Base-by-base conservation (phyloP, 1,140 invertebrate species). In the Pentalonia nigronervosa region DNA sequence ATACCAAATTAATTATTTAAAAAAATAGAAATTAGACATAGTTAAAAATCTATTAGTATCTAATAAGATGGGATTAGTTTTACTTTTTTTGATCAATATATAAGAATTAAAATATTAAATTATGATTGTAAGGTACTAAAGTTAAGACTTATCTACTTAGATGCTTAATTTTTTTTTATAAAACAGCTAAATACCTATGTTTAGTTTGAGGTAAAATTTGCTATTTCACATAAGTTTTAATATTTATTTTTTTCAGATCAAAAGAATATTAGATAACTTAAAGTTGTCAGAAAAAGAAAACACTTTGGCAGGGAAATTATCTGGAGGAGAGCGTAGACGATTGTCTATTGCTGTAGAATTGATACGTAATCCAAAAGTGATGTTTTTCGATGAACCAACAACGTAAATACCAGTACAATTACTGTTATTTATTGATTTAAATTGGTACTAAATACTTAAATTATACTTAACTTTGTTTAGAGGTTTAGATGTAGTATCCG, bases 311-410 rank as follows among this genome's bases (percentile, higher is more conserved):
- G 95, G 95, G 34, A 96, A 97, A 93, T 95, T 99, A 7, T 98
- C 98, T 7, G 98, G 98, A 45, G 98, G 98, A 7, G 97, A 99
- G 95, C 97, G 97, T 94, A 98, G 99, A 95, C 96, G 98, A 94
- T 95, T 99, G 7, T 97, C 97, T 8, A 98, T 99, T 91, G 98
- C 98, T 30, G 95, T 98, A 56, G 97, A 98, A 95, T 95, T 98
- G 93, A 96, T 99, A 89, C 98, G 97, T 94, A 98, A 99, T 95
- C 98, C 98, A 17, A 97, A 98, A 9, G 96, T 99, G 21, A 97
- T 99, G 96, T 98, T 99, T 95, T 97, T 99, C 94, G 98, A 99
- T 95, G 98, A 99, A 95, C 98, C 98, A 83, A 99, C 98, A 14
- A 98, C 97, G 98, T 99, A 95, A 96, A 45, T 47, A 86, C 6